Base-by-base conservation (phyloP, 2,888 invertebrate species). In the Busseola fusca region DNA sequence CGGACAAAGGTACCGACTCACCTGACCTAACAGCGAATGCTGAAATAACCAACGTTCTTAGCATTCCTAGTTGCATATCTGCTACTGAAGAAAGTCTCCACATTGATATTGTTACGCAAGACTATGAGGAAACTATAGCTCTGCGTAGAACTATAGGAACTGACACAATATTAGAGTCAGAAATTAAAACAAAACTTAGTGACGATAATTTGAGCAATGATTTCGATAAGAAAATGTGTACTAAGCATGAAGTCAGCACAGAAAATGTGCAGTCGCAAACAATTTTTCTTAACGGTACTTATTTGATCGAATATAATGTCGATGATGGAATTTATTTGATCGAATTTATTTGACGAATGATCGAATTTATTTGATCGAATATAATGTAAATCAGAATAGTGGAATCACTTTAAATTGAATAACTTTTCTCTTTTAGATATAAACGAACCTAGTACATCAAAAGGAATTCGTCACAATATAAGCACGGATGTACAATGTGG, bases 391-490 rank as follows among this genome's bases (percentile, higher is more conserved):
- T 62, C n/a, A 34, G n/a, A 18, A 37, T 50, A 40, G 0, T 50
- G 21, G 5, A 48, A 57, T 7, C 6, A 37, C 58, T 63, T 65
- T 52, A 50, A 72, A 57, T 27, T 0, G 25, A 18, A 69, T 57
- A 18, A 25, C 37, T 42, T 69, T 80, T 70, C 27, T 73, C 48
- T n/a, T 71, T 48, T 87, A 95, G 95, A 95, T 89, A 90, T 95
- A 74, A 91, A 95, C 77, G 95, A 95, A 87, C 95, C 95, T 4
- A 94, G 93, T 74, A 95, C 95, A 70, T 95, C 95, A n/a, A 94
- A 94, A 88, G 95, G 95, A 40, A 88, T 95, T 71, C 92, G 93
- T 40, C 94, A 93, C 37, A 84, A 78, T 76, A 73, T 90, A 37
- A 89, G 90, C 69, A 91, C 91, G 86, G 95, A 95, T 79, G 93